Conservation (phyloP, 2,797 vertebrate genomes). For the Eupleurogrammus muticus region DNA sequence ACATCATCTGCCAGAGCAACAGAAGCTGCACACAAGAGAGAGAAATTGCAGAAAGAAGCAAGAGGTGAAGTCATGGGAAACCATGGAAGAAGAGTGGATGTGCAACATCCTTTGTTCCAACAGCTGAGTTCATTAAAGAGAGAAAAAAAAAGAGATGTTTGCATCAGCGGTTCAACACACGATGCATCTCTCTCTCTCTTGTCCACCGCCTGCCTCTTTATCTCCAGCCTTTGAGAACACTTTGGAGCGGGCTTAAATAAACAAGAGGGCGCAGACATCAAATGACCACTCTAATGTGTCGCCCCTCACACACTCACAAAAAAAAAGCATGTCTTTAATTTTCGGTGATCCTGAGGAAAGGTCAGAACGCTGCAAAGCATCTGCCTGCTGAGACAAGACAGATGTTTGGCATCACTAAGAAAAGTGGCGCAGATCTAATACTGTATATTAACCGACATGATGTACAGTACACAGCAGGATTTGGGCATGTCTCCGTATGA, state of each 20-base stretch:
- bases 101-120: not conserved
- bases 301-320: slow-evolving; percentile 4
- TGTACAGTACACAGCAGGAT: slow-evolving; percentile 26
- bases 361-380: slow-evolving; percentile 39
- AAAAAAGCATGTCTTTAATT: slow-evolving; percentile 29
- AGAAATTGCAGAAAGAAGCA: not conserved
- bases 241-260: slow-evolving; percentile 42
- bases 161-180: slow-evolving; percentile 26
- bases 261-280: slow-evolving; percentile 51
- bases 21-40: not conserved
- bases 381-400: slow-evolving; percentile 52
- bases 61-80: slow-evolving; percentile 32
- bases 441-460: slow-evolving; percentile 40
- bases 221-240: slow-evolving; percentile 29
- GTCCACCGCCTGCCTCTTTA: slow-evolving; percentile 46
- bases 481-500: slow-evolving; percentile 30
- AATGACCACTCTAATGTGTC: slow-evolving; percentile 49
- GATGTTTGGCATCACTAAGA: slow-evolving; percentile 50
- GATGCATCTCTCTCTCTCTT: slow-evolving; percentile 23
- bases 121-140: slow-evolving; percentile 49
- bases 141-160: slow-evolving; percentile 47
- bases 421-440: slow-evolving; percentile 28
- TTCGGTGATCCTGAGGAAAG: slow-evolving; percentile 39
- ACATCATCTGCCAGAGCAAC: slow-evolving; percentile 4
- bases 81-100: slow-evolving; percentile 4